Evolutionary conservation across 2,113 vertebrate species (phyloP).

Genomic region (Pedionomus torquatus): DNA sequence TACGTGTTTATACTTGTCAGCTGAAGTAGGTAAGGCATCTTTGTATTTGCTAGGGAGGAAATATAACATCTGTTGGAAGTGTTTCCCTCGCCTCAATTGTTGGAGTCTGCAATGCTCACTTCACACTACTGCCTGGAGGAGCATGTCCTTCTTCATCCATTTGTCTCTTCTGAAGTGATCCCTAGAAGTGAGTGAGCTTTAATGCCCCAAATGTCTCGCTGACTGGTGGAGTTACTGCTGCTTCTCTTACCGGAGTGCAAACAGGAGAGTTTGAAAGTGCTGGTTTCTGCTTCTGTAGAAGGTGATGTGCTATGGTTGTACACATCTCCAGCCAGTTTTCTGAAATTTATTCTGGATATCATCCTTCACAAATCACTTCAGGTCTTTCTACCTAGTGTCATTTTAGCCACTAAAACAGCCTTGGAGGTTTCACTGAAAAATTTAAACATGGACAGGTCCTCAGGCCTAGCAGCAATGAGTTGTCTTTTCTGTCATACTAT

Average conservation of each 20-base stretch:
- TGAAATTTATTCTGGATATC: neutral
- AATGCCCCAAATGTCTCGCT: neutral
- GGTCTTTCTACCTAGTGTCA: neutral
- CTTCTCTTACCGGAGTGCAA: neutral
- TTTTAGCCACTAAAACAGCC: neutral
- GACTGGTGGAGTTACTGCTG: neutral
- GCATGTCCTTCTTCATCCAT: neutral
- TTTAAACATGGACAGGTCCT: neutral
- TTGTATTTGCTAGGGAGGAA: neutral
- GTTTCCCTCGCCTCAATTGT: accelerated
- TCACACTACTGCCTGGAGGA: neutral
- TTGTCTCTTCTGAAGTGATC: neutral
- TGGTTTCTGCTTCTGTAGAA: neutral
- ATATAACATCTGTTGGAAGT: neutral
- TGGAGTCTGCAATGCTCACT: neutral
- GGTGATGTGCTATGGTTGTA: too few species aligned
- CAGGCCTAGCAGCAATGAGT: neutral
- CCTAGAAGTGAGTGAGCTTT: neutral
- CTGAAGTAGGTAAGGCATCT: neutral
- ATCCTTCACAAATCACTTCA: neutral
- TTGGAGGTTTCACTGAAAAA: neutral
- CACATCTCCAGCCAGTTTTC: neutral
- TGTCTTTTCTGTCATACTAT: neutral
- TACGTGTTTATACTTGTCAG: neutral
- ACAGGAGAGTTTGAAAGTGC: neutral